Base-by-base conservation (phyloP, 2,113 vertebrate genomes). In the Eolophus roseicapilla region DNA sequence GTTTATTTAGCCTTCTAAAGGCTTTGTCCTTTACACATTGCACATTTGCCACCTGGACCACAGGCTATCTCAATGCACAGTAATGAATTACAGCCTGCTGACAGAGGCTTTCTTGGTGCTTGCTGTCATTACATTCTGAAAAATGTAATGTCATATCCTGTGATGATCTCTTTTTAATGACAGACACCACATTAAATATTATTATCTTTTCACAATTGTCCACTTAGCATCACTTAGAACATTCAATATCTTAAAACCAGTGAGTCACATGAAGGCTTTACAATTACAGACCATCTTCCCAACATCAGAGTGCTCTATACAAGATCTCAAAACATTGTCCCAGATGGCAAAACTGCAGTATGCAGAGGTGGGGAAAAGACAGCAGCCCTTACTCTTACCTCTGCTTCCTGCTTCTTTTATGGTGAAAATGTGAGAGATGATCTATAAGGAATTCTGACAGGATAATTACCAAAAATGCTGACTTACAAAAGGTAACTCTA, bases 401-500 rank as follows among this genome's bases (percentile, higher is more conserved):
- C 17, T 25, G 29, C 18, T 88, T 35, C 63, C 62, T 33, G 43
- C 19, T 55, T 62, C 43, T 59, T 70, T 65, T 24, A 59, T 1
- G 37, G 25, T 35, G 57, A 91, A 82, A 84, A 83, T 49, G 21
- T 15, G 6, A 91, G 44, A 71, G 71, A 86, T 39, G 2, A 75
- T 21, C 49, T 43, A 82, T 69, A 82, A 62, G 85, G 57, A 89
- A 59, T 82, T 91, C 65, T 76, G 49, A 79, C 23, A n/a, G 52
- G 29, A 59, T n/a, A 86, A 24, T 49, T 89, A 93, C 25, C 28
- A 92, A 91, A 84, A 94, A 62, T 3, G 44, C 83, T 84, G 86
- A 84, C 57, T 93, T 85, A 92, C 18, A 88, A 74, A 92, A 87
- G 27, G 47, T 57, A 88, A 84, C 74, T 82, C 86, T 91, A 95